phyloP scores from a whole-genome alignment of 2,797 vertebrate genomes.

The Fundulus diaphanus region DNA sequence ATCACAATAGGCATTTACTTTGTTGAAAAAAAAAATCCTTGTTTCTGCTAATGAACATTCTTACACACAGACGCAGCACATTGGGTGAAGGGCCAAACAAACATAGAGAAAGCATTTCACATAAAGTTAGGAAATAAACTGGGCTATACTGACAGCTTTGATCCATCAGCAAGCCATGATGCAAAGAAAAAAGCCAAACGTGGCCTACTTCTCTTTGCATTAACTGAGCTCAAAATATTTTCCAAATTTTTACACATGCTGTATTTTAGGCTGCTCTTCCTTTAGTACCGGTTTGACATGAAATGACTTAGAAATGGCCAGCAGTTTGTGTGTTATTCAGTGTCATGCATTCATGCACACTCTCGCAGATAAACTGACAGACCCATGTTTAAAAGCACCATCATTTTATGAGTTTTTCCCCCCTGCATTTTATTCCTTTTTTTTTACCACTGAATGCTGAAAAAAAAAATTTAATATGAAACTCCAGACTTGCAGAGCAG shows the following conservation, averaged over 20 bases:
- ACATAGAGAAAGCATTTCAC: conserved; percentile 47
- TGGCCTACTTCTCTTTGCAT: conserved; percentile 72
- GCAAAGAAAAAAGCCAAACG: conserved; percentile 64
- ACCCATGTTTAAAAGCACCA: conserved; percentile 52
- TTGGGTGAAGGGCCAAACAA: conserved; percentile 56
- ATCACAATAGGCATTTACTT: conserved; percentile 59
- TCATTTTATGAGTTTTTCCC: conserved; percentile 36
- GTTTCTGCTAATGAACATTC: conserved; percentile 58
- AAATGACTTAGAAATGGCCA: conserved; percentile 68
- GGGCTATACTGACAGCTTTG: conserved; percentile 69
- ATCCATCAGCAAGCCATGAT: conserved; percentile 71
- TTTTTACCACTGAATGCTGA: conserved; percentile 38
- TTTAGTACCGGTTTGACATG: conserved; percentile 52
- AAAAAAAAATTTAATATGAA: conserved; percentile 68
- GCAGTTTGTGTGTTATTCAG: conserved; percentile 24
- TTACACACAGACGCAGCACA: conserved; percentile 1
- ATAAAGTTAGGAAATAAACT: conserved; percentile 60
- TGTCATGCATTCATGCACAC: conserved; percentile 14
- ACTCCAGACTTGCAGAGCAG: conserved; percentile 67
- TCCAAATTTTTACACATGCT: conserved; percentile 49
- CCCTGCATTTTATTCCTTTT: conserved; percentile 46
- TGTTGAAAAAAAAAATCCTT: conserved; percentile 52
- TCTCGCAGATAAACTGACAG: conserved; percentile 41
- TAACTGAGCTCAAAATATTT: conserved; percentile 54
- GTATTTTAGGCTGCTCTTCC: conserved; percentile 54